These are phyloP conservation scores for Saccostrea glomerata DNA, from an alignment of 1,140 invertebrate species.

Conservation along the genomic window DNA sequence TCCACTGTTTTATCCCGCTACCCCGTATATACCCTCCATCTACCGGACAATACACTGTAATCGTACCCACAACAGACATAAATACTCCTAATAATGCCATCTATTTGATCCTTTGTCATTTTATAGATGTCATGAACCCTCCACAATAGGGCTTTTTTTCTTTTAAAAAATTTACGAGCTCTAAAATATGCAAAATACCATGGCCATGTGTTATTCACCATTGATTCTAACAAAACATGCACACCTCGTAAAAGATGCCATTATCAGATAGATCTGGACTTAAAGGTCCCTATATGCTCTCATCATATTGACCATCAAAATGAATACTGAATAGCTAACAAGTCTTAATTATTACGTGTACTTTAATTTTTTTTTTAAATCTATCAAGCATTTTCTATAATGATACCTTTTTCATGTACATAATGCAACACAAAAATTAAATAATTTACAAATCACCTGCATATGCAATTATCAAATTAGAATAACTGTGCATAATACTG, in stretches of 20 bases:
- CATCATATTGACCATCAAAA: too few species aligned
- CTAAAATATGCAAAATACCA: neutral
- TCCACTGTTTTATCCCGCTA: neutral
- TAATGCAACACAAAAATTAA: neutral
- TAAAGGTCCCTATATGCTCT: neutral
- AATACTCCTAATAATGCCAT: neutral
- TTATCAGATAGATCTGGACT: too few species aligned
- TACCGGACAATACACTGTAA: neutral
- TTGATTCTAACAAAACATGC: neutral
- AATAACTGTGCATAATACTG: neutral
- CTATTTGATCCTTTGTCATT: neutral
- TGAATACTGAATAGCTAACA: neutral
- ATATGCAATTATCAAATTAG: neutral
- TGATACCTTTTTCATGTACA: neutral
- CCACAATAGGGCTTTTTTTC: neutral
- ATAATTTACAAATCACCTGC: neutral
- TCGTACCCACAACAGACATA: neutral
- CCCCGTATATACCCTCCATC: neutral
- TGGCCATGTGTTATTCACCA: neutral
- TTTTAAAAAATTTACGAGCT: neutral
- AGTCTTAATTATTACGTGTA: too few species aligned
- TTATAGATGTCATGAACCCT: neutral
- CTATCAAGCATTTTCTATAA: neutral
- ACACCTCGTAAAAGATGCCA: neutral
- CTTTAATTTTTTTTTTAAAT: too few species aligned